phyloP scores from a whole-genome alignment of 2,888 invertebrate genomes.

The Polydesmus complanatus region DNA sequence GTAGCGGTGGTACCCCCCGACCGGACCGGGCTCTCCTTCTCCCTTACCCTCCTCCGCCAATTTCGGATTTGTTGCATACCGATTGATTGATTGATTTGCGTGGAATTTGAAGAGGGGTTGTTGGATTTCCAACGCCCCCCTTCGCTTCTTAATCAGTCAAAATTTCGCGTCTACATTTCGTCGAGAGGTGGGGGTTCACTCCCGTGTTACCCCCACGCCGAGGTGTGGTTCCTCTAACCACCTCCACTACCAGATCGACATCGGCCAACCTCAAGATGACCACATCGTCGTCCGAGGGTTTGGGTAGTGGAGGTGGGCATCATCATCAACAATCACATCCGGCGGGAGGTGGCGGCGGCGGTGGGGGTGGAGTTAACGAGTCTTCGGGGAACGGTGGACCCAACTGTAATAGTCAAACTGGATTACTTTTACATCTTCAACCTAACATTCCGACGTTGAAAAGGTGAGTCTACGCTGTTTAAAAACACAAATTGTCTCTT shows the following conservation, averaged over 20 bases:
- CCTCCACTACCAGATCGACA: conserved; percentile 24
- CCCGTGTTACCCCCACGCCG: conserved; percentile 93
- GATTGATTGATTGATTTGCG: too few species aligned
- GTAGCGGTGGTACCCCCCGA: too few species aligned
- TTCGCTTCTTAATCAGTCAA: conserved; percentile 35
- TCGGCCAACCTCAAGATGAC: conserved; percentile 21
- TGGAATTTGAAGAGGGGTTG: neutral
- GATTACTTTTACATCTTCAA: neutral
- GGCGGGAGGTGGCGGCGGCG: conserved; percentile 10
- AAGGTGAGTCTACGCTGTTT: neutral
- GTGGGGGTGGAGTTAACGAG: conserved; percentile 11
- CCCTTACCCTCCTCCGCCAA: too few species aligned
- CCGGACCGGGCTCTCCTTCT: too few species aligned
- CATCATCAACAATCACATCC: neutral
- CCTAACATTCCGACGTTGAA: neutral
- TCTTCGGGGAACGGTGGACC: conserved; percentile 12
- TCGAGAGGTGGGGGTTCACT: conserved; percentile 96
- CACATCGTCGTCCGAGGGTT: conserved; percentile 1
- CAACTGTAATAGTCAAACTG: conserved; percentile 3
- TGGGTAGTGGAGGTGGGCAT: neutral
- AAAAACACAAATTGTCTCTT: too few species aligned
- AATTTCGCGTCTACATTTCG: conserved; percentile 96
- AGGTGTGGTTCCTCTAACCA: conserved; percentile 34
- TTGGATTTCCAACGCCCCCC: neutral
- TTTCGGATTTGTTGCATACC: too few species aligned